Evolutionary conservation across 2,797 vertebrate species (phyloP).

Genomic region (Rhincodon typus): DNA sequence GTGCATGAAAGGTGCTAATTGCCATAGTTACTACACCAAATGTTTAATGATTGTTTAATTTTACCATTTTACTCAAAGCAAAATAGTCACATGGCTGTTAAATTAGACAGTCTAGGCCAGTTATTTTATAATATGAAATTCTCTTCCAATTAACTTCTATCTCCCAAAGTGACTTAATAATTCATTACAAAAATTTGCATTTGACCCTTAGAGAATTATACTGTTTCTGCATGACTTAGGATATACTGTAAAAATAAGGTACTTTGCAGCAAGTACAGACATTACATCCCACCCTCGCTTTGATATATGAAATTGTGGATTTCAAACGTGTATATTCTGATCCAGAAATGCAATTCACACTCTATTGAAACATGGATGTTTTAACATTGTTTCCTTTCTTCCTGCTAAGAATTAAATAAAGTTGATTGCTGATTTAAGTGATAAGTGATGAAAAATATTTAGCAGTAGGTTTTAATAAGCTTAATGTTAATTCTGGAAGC

Average conservation of each 20-base stretch:
- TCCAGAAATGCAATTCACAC: neutral
- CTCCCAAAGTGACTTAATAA: constrained; percentile 34
- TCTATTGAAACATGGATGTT: neutral
- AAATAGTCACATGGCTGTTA: neutral
- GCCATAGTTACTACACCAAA: neutral
- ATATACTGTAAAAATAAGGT: neutral
- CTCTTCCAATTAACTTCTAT: constrained; percentile 18
- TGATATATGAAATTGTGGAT: neutral
- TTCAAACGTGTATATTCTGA: constrained; percentile 3
- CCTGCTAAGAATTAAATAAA: neutral
- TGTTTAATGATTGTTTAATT: constrained; percentile 23
- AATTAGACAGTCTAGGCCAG: constrained; percentile 1
- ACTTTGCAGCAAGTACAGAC: neutral
- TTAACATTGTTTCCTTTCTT: constrained; percentile 11
- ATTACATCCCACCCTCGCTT: neutral
- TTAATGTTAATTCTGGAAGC: constrained; percentile 12
- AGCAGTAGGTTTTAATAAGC: neutral
- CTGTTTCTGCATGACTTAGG: neutral
- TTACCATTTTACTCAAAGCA: neutral
- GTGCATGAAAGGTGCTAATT: constrained; percentile 26
- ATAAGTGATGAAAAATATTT: constrained; percentile 23
- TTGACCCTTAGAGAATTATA: neutral
- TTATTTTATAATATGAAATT: neutral
- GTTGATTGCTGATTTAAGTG: neutral
- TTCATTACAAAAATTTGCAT: neutral